Conservation (phyloP, 2,113 vertebrate species). For the Menidia beryllina region DNA sequence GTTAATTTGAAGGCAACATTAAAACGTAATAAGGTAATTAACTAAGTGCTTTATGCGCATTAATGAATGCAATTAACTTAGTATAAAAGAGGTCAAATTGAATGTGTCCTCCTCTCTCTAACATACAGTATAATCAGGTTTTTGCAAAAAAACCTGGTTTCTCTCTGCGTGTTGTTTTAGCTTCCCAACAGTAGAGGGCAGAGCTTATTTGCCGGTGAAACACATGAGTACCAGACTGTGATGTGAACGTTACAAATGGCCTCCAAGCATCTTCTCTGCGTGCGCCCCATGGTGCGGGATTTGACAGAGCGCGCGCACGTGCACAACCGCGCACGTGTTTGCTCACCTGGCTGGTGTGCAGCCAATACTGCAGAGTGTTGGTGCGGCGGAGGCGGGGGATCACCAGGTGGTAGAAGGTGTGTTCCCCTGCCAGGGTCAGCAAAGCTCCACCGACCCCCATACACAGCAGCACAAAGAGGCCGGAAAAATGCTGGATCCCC, state of each 20-base stretch:
- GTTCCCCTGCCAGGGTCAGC: constrained; percentile 90
- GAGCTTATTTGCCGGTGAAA: background rate
- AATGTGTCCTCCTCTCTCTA: constrained; percentile 6
- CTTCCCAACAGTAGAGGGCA: constrained; percentile 66
- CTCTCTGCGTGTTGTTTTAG: background rate
- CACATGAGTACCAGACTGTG: background rate
- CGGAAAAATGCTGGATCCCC: constrained; percentile 94
- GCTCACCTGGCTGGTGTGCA: constrained; percentile 94
- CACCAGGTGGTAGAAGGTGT: constrained; percentile 88
- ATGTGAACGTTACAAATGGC: background rate
- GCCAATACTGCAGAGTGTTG: constrained; percentile 90
- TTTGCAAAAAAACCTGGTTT: background rate
- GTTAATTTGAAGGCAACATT: constrained; percentile 18
- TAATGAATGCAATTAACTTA: constrained; percentile 28
- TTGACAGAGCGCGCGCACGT: constrained; percentile 1
- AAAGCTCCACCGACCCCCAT: constrained; percentile 92
- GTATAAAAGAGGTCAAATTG: constrained; percentile 15
- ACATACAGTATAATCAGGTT: constrained; percentile 5
- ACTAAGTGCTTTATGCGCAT: constrained; percentile 23
- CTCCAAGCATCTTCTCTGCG: background rate
- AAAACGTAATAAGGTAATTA: constrained; percentile 28
- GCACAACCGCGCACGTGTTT: background rate
- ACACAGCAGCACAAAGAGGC: constrained; percentile 92
- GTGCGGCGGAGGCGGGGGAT: constrained; percentile 88
- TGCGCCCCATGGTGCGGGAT: background rate